A percentile compares a stretch with the other conserved stretches of the same genome.
phyloP scores from a whole-genome alignment of 2,113 vertebrate species.

The Lasiurus borealis region DNA sequence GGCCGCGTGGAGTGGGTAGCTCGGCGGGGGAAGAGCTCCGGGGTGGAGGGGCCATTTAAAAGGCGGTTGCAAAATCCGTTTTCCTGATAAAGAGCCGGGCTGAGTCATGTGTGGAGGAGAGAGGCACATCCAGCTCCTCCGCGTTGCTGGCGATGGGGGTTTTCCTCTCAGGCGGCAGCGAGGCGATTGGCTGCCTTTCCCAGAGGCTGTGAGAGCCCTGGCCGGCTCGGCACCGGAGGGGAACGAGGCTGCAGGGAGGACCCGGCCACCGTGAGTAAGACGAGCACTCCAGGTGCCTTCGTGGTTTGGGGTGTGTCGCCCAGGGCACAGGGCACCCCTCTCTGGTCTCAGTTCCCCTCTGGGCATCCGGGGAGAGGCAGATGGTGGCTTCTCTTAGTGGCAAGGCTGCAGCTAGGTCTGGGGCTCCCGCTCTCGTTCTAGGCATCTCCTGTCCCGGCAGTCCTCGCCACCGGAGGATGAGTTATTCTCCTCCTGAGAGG shows the following conservation, averaged over 20 bases:
- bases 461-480: neutral
- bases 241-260: conserved; percentile 37
- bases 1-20: conserved; percentile 67
- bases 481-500: neutral
- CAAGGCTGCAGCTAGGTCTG: neutral
- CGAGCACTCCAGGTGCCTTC: neutral
- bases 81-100: conserved; percentile 81
- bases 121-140: conserved; percentile 74
- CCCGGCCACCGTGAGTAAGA: conserved; percentile 66
- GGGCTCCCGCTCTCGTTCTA: neutral
- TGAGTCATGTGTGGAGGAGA: conserved; percentile 82
- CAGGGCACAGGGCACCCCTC: neutral
- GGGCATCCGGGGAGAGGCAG: neutral
- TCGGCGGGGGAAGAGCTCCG: conserved; percentile 76
- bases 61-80: conserved; percentile 79
- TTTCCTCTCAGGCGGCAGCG: conserved; percentile 67
- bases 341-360: conserved; percentile 13
- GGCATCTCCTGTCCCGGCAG: neutral
- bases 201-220: conserved; percentile 39
- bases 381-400: neutral
- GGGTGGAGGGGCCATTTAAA: conserved; percentile 81
- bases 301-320: conserved; percentile 40
- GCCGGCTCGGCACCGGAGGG: conserved; percentile 9
- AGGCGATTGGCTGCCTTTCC: conserved; percentile 53
- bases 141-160: conserved; percentile 64